Base-by-base conservation (phyloP, 92 coral and sea anemone genomes). In the Epizoanthus rinbou region DNA sequence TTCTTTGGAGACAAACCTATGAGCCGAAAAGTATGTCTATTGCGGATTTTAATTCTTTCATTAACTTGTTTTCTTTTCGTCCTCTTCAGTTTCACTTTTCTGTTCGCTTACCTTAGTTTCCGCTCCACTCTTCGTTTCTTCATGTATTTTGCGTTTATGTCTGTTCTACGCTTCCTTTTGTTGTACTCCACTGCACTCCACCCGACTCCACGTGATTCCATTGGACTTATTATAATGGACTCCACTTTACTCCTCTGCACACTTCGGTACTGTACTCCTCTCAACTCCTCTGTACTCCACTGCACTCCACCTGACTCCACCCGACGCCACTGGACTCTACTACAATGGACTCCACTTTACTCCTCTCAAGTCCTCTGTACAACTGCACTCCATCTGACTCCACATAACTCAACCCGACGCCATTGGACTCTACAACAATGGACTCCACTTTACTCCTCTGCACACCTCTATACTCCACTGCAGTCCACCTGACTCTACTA, bases 1-100 rank as follows among this genome's bases (percentile, higher is more conserved):
- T 95, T 95, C 82, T 95, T 91, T 65, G 78, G 84, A 59, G 92
- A 82, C 73, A 95, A 95, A 76, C 98, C 98, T 6, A 86, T 93
- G 35, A 81, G 45, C 25, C 88, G 98, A 84, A 89, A 89, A 95
- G 98, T 93, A 57, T 63, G 74, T 45, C 4, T 9, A 31, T 14
- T 23, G n/a, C n/a, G n/a, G 16, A 41, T 15, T 54, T 17, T 0
- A 37, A 22, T 25, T 0, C 21, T 70, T 43, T 37, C 43, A 37
- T 37, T 3, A 37, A 37, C 43, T 37, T 37, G 43, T 37, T 37
- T 37, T n/a, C 43, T 21, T 65, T 31, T 72, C 59, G 17, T 56
- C 14, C 45, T 7, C 19, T 11, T 52, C n/a, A n/a, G n/a, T n/a
- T 47, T 3, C 18, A 52, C 22, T 37, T 35, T 52, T 1, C 8